Evolutionary conservation across 2,888 invertebrate species (phyloP), one percentile per base, ranked within the genome.

Genomic region (Andrena bicolor): DNA sequence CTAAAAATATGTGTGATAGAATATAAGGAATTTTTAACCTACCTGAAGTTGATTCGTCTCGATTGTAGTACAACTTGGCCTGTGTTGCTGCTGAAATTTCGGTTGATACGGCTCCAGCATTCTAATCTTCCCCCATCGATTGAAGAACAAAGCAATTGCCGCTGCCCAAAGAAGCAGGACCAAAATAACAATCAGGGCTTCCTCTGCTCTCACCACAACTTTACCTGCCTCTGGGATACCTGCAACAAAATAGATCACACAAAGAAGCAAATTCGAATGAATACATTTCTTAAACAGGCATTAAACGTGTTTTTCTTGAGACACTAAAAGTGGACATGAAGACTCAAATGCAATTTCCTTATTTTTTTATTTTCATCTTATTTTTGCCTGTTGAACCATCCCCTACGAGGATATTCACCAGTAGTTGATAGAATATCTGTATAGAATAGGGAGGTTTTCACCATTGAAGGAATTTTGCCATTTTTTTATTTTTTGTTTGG

Each of bases 61-160:
- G 69, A 91, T 86, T 5, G 90, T 87, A 32, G 89, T 86, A 75
- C 92, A 92, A 85, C 92, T 93, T 65, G 96, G 96, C 88, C 98
- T 95, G 94, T 97, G 97, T 88, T 97, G 97, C 90, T 97, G 97
- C 91, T 97, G 97, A 92, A 98, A 98, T 94, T 98, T 98, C 1
- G 98, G 98, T 92, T 98, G 98, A 94, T 98, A 98, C 0, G 98
- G 98, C 93, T 98, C 98, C 94, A 98, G 94, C 97, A 98, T 98
- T 85, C 98, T 96, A 35, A 98, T 98, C 95, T 98, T 98, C 92
- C 98, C 98, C 98, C 98, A 98, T 86, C 98, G 97, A 94, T 98
- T 98, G 95, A 98, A 97, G 95, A 98, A 98, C 65, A 98, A 95
- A 1, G 97, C 97, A 70, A 98, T 98, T 78, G 98, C 98, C 0